Conservation (phyloP, 1,140 invertebrate genomes). For the Cardiocondyla obscurior region DNA sequence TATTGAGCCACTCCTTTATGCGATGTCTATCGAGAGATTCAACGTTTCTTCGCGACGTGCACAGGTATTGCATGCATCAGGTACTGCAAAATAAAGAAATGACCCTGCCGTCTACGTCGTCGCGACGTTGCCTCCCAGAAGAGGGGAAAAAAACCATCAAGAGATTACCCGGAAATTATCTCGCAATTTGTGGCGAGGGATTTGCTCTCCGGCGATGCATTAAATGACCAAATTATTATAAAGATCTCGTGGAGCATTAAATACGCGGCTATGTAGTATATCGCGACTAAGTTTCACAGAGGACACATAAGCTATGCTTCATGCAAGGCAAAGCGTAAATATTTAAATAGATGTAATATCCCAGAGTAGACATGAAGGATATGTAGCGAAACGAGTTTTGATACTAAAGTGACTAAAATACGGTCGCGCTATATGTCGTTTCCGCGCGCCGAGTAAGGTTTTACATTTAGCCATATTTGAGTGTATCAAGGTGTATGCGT, state of each 20-base stretch:
- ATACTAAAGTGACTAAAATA: constrained; percentile 62
- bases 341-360: constrained; percentile 70
- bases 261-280: constrained; percentile 16
- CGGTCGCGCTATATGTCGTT: constrained; percentile 47
- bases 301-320: constrained; percentile 48
- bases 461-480: constrained; percentile 32
- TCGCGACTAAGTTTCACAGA: constrained; percentile 48
- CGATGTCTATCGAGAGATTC: not conserved
- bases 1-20: constrained; percentile 35
- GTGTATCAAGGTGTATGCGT: not conserved
- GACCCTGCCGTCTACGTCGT: not conserved
- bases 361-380: constrained; percentile 54
- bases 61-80: not conserved
- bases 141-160: not conserved
- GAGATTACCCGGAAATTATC: not conserved
- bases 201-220: not conserved
- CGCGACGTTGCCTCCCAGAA: not conserved
- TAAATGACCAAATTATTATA: constrained; percentile 41
- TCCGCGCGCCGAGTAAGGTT: constrained; percentile 23
- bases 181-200: not conserved
- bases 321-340: constrained; percentile 64
- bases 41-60: constrained; percentile 2
- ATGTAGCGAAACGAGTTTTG: constrained; percentile 43
- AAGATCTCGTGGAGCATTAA: constrained; percentile 24
- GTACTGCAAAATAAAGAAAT: not conserved